Evolutionary conservation across 2,113 vertebrate genomes (phyloP), one percentile per base, ranked within the genome.

Genomic region (Micronycteris hirsuta): DNA sequence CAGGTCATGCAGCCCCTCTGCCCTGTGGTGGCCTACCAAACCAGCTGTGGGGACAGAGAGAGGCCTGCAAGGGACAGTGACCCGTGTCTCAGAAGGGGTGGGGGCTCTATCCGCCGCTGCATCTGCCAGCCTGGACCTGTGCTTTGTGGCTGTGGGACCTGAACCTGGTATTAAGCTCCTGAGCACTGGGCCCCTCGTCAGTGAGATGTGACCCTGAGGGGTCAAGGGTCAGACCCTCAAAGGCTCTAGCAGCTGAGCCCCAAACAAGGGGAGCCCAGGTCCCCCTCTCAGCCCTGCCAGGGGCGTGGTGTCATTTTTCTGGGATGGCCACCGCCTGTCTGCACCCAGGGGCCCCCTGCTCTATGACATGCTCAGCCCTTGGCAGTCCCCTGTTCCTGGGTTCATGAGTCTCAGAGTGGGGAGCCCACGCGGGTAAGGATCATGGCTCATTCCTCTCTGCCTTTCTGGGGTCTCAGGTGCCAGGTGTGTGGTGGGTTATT

Each of bases 11-110:
- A 8, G 49, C 4, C 4, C 1, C 12, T 14, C 16, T 8, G 36
- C 0, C 0, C 63, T 0, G 0, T 4, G 33, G 41, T 5, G 9
- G 31, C 36, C 49, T 13, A 0, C 0, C 9, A 56, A 14, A 0
- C 24, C 26, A 0, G 4, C 61, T 2, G 1, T 11, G 36, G 22
- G 5, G 41, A 7, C 58, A 0, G 8, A 26, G 4, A 38, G 45
- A 16, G 16, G 1, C 4, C 2, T 2, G 0, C n/a, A 14, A 16
- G 52, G 54, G 82, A 14, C 19, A 4, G 28, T 2, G 28, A 24
- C 3, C 3, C 24, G n/a, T 0, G 4, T 87, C 41, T 61, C 22
- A 3, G 24, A 33, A 26, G n/a, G 9, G 3, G 14, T 7, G 45
- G 56, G 22, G 11, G 13, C 5, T 2, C 0, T n/a, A 2, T 2